Conservation (phyloP, 2,888 invertebrate genomes). For the Elgonia sp. region DNA sequence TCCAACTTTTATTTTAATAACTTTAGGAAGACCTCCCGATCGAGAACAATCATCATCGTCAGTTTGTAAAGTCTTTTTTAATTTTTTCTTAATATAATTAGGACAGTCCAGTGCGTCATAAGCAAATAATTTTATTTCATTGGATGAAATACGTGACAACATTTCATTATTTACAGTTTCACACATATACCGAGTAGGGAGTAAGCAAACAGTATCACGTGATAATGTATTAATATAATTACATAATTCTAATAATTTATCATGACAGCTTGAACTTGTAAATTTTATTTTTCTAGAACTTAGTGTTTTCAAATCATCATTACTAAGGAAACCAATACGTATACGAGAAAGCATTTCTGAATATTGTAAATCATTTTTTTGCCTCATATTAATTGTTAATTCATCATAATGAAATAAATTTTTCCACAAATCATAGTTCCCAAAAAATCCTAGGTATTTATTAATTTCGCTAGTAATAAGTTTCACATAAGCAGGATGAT, state of each 20-base stretch:
- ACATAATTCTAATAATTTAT: constrained; percentile 24
- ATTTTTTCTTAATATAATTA: constrained; percentile 55
- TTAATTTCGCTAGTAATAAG: constrained; percentile 77
- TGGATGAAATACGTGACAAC: constrained; percentile 16
- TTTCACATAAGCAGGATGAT: constrained; percentile 49
- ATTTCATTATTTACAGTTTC: constrained; percentile 35
- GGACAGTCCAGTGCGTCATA: constrained; percentile 76
- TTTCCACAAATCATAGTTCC: constrained; percentile 79
- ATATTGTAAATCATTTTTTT: constrained; percentile 74
- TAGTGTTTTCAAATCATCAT: constrained; percentile 16
- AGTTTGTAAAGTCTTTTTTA: constrained; percentile 4
- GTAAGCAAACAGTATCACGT: constrained; percentile 73
- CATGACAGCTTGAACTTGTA: not conserved
- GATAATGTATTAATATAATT: constrained; percentile 48
- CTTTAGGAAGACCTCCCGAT: constrained; percentile 20
- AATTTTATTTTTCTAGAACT: constrained; percentile 7
- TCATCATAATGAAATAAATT: constrained; percentile 81
- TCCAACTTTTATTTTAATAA: constrained; percentile 28
- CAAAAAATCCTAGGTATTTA: constrained; percentile 72
- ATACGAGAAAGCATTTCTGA: constrained; percentile 61
- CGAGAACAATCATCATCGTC: constrained; percentile 32
- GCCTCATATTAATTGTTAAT: constrained; percentile 69
- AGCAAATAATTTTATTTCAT: constrained; percentile 49
- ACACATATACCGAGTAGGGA: constrained; percentile 79
- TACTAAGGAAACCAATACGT: not conserved